A percentile compares a stretch with the other conserved stretches of the same genome.
phyloP scores from a whole-genome alignment of 2,113 vertebrate genomes.

The Pomatorhinus ruficollis region DNA sequence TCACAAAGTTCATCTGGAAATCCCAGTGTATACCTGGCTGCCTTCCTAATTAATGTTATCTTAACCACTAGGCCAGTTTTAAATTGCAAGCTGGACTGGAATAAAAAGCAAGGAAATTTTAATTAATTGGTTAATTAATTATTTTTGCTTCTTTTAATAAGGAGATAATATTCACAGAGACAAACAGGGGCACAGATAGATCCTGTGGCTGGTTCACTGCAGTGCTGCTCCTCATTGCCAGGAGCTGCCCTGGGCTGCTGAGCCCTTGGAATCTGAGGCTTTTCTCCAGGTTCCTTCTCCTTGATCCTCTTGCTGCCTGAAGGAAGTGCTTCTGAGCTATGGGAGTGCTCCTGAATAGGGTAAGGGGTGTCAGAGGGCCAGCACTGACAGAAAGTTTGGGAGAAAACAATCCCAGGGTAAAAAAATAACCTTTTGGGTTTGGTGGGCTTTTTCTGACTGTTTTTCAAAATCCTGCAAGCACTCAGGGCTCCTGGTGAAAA shows the following conservation, averaged over 20 bases:
- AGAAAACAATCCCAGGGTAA: not conserved
- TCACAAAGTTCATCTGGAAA: not conserved
- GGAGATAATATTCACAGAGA: slow-evolving; percentile 14
- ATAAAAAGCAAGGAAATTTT: slow-evolving; percentile 40
- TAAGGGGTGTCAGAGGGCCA: not conserved
- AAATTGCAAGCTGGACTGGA: slow-evolving; percentile 28
- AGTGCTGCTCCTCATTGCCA: not conserved
- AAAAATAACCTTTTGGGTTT: not conserved
- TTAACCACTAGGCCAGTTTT: slow-evolving; percentile 9
- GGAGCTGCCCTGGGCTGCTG: not conserved
- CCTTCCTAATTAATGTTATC: slow-evolving; percentile 48
- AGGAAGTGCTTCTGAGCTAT: not conserved
- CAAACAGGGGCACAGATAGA: not conserved
- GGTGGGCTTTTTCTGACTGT: not conserved
- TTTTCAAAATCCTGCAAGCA: not conserved
- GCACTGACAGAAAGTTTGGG: not conserved
- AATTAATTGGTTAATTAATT: slow-evolving; percentile 52
- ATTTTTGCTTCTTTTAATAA: slow-evolving; percentile 16
- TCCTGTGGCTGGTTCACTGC: not conserved
- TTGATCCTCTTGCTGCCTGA: not conserved
- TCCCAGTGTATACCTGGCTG: not conserved
- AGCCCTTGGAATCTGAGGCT: not conserved
- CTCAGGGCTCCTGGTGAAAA: not conserved
- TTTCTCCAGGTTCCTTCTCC: not conserved
- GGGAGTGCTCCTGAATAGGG: not conserved